phyloP scores from a whole-genome alignment of 92 coral and sea anemone genomes.

The Desmophyllum pertusum region DNA sequence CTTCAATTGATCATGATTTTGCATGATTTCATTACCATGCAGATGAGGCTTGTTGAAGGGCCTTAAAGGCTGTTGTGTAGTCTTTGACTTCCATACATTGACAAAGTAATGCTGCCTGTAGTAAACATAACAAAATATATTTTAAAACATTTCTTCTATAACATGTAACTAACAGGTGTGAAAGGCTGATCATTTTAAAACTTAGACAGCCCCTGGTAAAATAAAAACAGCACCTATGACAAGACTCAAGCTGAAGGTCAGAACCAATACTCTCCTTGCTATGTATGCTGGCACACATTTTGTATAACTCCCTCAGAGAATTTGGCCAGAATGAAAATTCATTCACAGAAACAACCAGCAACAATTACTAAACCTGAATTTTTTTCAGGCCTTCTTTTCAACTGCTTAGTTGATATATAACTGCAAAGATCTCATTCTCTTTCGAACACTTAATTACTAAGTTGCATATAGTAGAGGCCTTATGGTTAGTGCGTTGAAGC shows the following conservation, averaged over 20 bases:
- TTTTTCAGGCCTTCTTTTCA: too few relatives aligned
- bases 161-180: background rate
- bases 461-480: too few relatives aligned
- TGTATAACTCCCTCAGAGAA: background rate
- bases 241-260: too few relatives aligned
- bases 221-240: too few relatives aligned
- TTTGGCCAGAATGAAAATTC: background rate
- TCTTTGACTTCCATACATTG: conserved; percentile 94
- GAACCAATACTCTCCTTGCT: background rate
- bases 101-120: conserved; percentile 91
- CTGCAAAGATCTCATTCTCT: too few relatives aligned
- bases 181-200: background rate
- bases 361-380: too few relatives aligned
- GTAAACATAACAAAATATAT: background rate
- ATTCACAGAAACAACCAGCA: too few relatives aligned
- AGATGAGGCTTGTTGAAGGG: conserved; percentile 78
- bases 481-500: too few relatives aligned
- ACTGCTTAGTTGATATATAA: too few relatives aligned
- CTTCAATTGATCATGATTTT: too few relatives aligned
- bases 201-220: background rate
- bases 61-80: conserved; percentile 83
- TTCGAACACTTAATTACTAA: too few relatives aligned
- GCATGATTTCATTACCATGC: conserved; percentile 47
- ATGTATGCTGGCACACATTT: background rate
- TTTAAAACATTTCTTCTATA: background rate